Base-by-base conservation (phyloP, 1,140 invertebrate genomes). In the Dendroctonus ponderosae region DNA sequence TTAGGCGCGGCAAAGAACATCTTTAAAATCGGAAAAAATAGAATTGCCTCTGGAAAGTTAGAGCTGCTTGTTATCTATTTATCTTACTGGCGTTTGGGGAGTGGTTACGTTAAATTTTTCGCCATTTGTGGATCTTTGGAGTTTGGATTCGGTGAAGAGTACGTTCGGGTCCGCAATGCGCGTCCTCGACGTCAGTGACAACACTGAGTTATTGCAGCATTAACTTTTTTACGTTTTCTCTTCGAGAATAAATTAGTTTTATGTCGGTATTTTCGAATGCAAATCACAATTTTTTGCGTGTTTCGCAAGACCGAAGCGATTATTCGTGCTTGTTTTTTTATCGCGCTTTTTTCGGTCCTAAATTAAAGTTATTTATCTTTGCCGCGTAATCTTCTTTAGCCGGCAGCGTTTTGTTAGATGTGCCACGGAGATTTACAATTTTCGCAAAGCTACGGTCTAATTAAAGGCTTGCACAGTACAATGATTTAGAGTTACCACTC, bases 11-110 rank as follows among this genome's bases (percentile, higher is more conserved):
- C 50, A 48, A 62, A 61, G 44, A 58, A 64, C 63, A 50, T 63
- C 61, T 64, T 68, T 48, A 61, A 65, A 69, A 63, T 68, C 67
- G 67, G 63, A 68, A 68, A 26, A 53, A 67, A 60, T 43, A 51
- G 57, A 61, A 67, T 61, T 61, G 61, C 57, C 15, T 52, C 57
- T 49, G 4, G 38, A 41, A 50, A 54, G 48, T 52, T 67, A 62
- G 37, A 26, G 50, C 53, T 57, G 26, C 63, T 66, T 66, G 62
- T 70, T 70, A 70, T 70, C 62, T 62, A 66, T 66, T 70, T 66
- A 70, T 66, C 53, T 66, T 50, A 66, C 39, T 58, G 48, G 15
- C 48, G 50, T 38, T 56, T 43, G 14, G 63, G 53, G 68, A 62
- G 59, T 39, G 4, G 43, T 68, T 59, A 64, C 48, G 66, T 66